A percentile compares a stretch with the other conserved stretches of the same genome.
These are phyloP conservation scores for Balaeniceps rex DNA, from an alignment of 2,113 vertebrate genomes.

Conservation along the genomic window DNA sequence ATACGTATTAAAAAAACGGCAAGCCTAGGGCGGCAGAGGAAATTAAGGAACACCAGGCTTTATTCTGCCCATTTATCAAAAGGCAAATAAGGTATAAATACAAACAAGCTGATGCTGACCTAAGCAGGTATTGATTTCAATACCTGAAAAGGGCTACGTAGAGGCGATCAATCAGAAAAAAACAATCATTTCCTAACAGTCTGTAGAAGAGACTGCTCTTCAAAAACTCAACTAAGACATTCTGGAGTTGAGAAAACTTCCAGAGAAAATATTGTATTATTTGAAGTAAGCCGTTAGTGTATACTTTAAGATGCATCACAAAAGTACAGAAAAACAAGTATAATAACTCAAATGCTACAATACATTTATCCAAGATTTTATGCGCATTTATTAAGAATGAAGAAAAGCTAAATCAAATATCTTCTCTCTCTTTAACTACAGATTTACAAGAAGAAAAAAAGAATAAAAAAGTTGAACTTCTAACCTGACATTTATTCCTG, in stretches of 20 bases:
- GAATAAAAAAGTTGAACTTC: background rate
- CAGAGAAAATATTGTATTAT: background rate
- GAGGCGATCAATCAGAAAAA: background rate
- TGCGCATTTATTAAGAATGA: background rate
- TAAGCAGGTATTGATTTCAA: background rate
- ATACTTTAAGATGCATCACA: background rate
- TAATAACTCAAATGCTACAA: background rate
- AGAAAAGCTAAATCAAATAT: background rate
- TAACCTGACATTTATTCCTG: background rate
- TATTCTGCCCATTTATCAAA: background rate
- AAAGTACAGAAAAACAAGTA: background rate
- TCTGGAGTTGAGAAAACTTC: background rate
- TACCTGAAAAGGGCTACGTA: background rate
- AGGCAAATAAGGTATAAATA: background rate
- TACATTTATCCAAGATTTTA: background rate
- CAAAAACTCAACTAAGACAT: background rate
- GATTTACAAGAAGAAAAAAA: background rate
- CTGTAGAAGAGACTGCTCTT: background rate
- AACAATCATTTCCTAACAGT: background rate
- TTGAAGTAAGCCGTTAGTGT: background rate
- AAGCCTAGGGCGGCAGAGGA: background rate
- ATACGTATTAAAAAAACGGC: fast-evolving
- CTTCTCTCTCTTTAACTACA: background rate
- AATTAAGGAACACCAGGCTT: background rate
- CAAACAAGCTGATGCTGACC: background rate